Evolutionary conservation across 2,797 vertebrate species (phyloP), one percentile per base, ranked within the genome.

Genomic region (Champsocephalus gunnari): DNA sequence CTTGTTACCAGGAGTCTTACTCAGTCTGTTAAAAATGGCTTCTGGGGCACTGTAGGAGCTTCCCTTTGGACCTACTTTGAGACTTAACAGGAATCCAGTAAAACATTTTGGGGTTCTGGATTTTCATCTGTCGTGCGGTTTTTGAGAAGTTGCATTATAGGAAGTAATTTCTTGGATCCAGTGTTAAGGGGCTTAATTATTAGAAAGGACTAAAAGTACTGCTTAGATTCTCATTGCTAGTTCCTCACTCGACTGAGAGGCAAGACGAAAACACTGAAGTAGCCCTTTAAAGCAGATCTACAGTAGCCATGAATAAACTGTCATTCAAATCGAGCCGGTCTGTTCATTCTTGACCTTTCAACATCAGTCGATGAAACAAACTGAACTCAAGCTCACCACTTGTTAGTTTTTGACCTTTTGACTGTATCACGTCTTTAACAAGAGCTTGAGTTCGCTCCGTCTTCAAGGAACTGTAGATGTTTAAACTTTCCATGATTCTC

Each of bases 181-280:
- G 3, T 44, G 19, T 65, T 49, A 38, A 3, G 5, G 62, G 45
- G 34, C 55, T 17, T 0, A 1, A 56, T 34, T 44, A 3, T 19
- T 14, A 65, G 4, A 0, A 50, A 58, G 38, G 12, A 19, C 0
- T 19, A 45, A 45, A 59, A 57, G 32, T 2, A n/a, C 45, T 28
- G 21, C 32, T 43, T 50, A 13, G 0, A 54, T 54, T 55, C 3
- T 54, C 2, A 60, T 1, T 53, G 5, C 38, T 11, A 57, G 34
- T 58, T 24, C 6, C 6, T 10, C 34, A 21, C 16, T 56, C 41
- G 17, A 38, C 13, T 63, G 14, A 50, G 44, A 12, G 28, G 21
- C 43, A 28, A 24, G 17, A 21, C 17, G 60, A 62, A 55, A 75
- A 55, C 21, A 55, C 38, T 32, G 10, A 56, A 56, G 16, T 49